Evolutionary conservation across 2,797 vertebrate species (phyloP).

Genomic region (Cossypha heuglini): DNA sequence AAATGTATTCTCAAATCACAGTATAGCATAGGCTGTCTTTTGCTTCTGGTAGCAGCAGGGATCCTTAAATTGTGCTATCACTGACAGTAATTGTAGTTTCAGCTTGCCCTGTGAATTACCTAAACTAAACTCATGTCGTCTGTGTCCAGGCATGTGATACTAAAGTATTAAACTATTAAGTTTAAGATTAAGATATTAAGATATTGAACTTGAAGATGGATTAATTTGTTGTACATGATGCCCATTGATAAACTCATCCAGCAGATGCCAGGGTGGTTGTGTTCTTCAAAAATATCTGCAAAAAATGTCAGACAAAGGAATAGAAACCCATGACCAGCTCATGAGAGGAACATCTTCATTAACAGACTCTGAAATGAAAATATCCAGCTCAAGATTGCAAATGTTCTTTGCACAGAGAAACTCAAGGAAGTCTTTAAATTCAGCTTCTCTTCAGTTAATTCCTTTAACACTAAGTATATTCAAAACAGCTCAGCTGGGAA

Average conservation of each 20-base stretch:
- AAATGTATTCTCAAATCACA: background rate
- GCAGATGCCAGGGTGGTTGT: background rate
- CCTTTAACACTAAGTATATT: background rate
- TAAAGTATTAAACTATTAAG: background rate
- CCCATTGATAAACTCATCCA: background rate
- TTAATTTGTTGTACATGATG: background rate
- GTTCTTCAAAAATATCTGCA: background rate
- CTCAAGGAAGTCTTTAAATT: background rate
- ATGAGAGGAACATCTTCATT: background rate
- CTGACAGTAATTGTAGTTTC: background rate
- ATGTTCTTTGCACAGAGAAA: background rate
- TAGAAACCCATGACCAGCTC: background rate
- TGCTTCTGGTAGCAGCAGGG: background rate
- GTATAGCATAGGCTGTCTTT: background rate
- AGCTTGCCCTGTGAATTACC: background rate
- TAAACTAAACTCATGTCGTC: background rate
- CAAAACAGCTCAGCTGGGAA: background rate
- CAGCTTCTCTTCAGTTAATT: background rate
- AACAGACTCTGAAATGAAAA: background rate
- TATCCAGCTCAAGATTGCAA: background rate
- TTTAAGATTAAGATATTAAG: no score
- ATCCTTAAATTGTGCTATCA: background rate
- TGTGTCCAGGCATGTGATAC: background rate
- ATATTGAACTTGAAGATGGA: background rate
- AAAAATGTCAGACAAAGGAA: background rate